phyloP scores from a whole-genome alignment of 2,113 vertebrate species.

The Camarhynchus parvulus region DNA sequence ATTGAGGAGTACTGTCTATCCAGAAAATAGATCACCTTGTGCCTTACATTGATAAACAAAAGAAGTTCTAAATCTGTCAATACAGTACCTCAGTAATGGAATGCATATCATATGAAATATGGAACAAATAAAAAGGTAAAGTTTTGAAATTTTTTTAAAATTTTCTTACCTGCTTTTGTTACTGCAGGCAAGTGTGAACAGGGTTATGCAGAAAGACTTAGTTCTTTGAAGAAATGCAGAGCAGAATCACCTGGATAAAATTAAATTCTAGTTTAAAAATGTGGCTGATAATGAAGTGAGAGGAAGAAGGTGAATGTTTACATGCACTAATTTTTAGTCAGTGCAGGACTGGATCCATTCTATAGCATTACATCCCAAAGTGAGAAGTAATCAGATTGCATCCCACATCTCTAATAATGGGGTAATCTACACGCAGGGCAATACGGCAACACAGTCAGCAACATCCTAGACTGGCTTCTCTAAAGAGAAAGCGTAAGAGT shows the following conservation, averaged over 20 bases:
- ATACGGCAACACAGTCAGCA: neutral
- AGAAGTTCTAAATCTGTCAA: conserved; percentile 3
- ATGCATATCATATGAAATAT: neutral
- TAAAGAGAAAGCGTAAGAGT: neutral
- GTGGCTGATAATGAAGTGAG: neutral
- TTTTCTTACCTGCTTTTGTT: neutral
- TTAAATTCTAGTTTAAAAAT: neutral
- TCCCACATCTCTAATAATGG: neutral
- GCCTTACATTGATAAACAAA: neutral
- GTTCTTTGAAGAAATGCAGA: neutral
- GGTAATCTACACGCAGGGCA: neutral
- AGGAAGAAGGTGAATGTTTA: neutral
- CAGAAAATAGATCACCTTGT: neutral
- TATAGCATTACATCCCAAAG: neutral
- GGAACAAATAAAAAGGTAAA: neutral
- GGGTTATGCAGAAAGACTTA: neutral
- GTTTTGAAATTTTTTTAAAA: neutral
- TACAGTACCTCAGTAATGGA: neutral
- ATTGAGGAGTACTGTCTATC: neutral
- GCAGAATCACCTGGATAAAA: neutral
- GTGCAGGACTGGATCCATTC: neutral
- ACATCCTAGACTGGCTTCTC: neutral
- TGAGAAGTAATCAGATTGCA: neutral
- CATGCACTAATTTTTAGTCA: neutral
- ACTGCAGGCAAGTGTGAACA: neutral